Percentiles rank a stretch among this genome's conserved stretches.
These are phyloP conservation scores for Hedya salicella DNA, from an alignment of 2,888 invertebrate genomes.

Conservation along the genomic window DNA sequence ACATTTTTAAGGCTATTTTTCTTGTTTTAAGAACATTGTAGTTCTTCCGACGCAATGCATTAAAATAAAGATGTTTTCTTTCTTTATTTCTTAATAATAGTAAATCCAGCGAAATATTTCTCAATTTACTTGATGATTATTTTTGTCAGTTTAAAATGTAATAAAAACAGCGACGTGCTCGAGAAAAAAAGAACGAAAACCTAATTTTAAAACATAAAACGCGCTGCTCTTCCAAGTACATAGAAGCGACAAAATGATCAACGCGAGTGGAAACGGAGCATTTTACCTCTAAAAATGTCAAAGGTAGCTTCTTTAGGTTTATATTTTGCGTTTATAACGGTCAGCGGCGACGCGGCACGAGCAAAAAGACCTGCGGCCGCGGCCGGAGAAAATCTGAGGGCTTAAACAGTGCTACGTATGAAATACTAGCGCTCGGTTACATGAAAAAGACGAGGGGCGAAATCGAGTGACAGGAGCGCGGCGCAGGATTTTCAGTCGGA, in stretches of 20 bases:
- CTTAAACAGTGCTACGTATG: slow-evolving; percentile 84
- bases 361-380: slow-evolving; percentile 77
- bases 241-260: slow-evolving; percentile 68
- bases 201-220: slow-evolving; percentile 50
- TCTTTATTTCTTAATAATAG: too few species aligned
- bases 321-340: slow-evolving; percentile 84
- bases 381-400: slow-evolving; percentile 84
- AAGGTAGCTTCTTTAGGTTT: slow-evolving; percentile 82
- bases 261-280: slow-evolving; percentile 73
- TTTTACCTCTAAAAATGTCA: slow-evolving; percentile 82
- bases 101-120: too few species aligned
- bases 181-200: slow-evolving; percentile 1
- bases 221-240: slow-evolving; percentile 58
- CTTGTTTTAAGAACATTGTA: too few species aligned
- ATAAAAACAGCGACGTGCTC: too few species aligned
- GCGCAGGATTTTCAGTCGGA: slow-evolving; percentile 78
- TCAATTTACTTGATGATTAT: too few species aligned
- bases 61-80: too few species aligned
- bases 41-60: too few species aligned
- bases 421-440: slow-evolving; percentile 84
- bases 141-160: too few species aligned
- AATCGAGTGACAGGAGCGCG: slow-evolving; percentile 83
- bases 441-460: slow-evolving; percentile 84
- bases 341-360: slow-evolving; percentile 76
- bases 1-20: too few species aligned